A percentile compares a stretch with the other conserved stretches of the same genome.
Evolutionary conservation across 35 echinoderm and acorn worm genomes (phyloP).

Genomic region (Ptychodera flava): DNA sequence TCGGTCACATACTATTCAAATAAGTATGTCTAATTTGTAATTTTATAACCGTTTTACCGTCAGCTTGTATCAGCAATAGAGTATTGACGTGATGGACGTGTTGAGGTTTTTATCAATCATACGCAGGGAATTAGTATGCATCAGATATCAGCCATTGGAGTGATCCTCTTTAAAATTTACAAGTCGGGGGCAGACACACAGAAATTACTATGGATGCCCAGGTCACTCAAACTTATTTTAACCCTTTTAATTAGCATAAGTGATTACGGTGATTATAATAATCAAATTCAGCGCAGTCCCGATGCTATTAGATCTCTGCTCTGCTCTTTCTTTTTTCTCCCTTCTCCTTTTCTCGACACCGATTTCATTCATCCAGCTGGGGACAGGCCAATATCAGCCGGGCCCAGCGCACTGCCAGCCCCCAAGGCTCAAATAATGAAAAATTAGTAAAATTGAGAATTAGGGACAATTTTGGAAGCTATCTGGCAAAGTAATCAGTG

Average conservation of each 20-base stretch:
- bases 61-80: background rate
- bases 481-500: background rate
- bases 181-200: background rate
- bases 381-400: background rate
- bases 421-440: background rate
- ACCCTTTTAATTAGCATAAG: background rate
- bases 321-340: no score
- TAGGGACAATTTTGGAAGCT: background rate
- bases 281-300: background rate
- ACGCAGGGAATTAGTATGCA: background rate
- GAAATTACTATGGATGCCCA: background rate
- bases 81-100: background rate
- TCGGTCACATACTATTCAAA: background rate
- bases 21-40: background rate
- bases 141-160: background rate
- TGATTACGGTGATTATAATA: background rate
- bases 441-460: constrained; percentile 2
- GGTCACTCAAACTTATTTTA: background rate
- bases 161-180: background rate
- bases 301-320: no score
- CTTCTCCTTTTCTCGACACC: background rate
- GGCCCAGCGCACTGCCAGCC: background rate
- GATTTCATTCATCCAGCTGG: background rate
- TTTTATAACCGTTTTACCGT: background rate
- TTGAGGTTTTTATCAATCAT: background rate